Evolutionary conservation across 2,113 vertebrate species (phyloP).

Genomic region (Rhinolophus ferrumequinum): DNA sequence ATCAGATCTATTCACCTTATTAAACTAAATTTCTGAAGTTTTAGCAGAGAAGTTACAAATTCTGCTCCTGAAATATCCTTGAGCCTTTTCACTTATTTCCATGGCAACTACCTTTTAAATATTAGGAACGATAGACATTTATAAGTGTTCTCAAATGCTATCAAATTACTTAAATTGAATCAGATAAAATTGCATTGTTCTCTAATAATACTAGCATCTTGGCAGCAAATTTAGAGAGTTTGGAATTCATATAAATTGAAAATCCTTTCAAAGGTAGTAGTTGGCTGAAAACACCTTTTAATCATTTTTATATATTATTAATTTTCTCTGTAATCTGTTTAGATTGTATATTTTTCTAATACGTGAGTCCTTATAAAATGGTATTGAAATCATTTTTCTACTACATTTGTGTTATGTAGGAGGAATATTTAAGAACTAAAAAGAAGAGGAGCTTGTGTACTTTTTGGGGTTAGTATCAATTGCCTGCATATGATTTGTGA

Average conservation of each 20-base stretch:
- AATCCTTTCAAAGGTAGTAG: not conserved
- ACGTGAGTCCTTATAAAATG: not conserved
- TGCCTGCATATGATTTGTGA: not conserved
- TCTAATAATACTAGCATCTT: not conserved
- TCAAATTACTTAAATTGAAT: not conserved
- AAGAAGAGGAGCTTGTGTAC: not conserved
- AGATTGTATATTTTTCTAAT: constrained; percentile 3
- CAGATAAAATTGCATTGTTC: not conserved
- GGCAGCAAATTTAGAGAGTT: not conserved
- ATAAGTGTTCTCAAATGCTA: not conserved
- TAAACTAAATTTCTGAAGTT: not conserved
- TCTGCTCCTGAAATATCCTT: not conserved
- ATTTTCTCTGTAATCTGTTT: not conserved
- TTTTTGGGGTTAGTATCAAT: not conserved
- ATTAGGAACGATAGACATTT: constrained; percentile 27
- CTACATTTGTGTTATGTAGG: not conserved
- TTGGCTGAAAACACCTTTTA: not conserved
- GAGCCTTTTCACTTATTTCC: constrained; percentile 20
- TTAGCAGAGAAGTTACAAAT: not conserved
- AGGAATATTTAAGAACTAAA: not conserved
- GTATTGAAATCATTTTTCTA: not conserved
- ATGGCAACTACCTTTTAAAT: not conserved
- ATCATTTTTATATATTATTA: not conserved
- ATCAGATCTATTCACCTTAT: not conserved
- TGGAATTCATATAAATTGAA: not conserved